Conservation (phyloP, 2,113 vertebrate genomes). For the Toxotes jaculatrix region DNA sequence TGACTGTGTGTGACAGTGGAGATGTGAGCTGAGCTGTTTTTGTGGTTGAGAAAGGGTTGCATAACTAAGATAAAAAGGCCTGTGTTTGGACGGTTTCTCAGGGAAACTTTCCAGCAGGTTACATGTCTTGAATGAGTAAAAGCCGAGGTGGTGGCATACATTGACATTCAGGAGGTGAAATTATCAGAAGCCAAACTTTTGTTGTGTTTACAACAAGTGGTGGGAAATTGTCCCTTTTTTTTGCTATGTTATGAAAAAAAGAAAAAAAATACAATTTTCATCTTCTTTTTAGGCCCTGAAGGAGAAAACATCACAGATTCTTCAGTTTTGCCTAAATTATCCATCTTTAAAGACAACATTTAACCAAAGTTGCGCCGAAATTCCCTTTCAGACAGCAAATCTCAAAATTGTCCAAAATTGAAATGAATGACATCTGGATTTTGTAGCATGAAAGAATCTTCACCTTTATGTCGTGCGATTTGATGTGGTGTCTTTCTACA, state of each 20-base stretch:
- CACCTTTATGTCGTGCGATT: neutral
- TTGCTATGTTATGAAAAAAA: too few species aligned
- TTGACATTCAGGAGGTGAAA: neutral
- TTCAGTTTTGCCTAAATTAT: too few species aligned
- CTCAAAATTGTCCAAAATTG: neutral
- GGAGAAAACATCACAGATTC: too few species aligned
- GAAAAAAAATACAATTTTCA: too few species aligned
- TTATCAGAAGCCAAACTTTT: neutral
- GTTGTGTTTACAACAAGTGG: too few species aligned
- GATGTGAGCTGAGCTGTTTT: slow-evolving; percentile 30
- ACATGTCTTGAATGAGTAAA: neutral
- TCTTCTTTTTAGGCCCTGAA: too few species aligned
- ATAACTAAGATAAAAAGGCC: slow-evolving; percentile 7
- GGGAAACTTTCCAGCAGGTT: neutral
- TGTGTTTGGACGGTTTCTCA: neutral
- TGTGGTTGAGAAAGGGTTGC: slow-evolving; percentile 4
- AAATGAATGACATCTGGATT: neutral
- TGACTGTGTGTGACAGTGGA: slow-evolving; percentile 38
- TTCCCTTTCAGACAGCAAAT: too few species aligned
- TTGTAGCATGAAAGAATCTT: neutral
- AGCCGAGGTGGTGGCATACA: neutral
- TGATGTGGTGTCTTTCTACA: neutral
- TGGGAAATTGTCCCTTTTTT: too few species aligned
- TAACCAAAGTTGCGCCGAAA: too few species aligned
- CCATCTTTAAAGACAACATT: too few species aligned